Evolutionary conservation across 2,888 invertebrate species (phyloP).

Genomic region (Isoperla grammatica): DNA sequence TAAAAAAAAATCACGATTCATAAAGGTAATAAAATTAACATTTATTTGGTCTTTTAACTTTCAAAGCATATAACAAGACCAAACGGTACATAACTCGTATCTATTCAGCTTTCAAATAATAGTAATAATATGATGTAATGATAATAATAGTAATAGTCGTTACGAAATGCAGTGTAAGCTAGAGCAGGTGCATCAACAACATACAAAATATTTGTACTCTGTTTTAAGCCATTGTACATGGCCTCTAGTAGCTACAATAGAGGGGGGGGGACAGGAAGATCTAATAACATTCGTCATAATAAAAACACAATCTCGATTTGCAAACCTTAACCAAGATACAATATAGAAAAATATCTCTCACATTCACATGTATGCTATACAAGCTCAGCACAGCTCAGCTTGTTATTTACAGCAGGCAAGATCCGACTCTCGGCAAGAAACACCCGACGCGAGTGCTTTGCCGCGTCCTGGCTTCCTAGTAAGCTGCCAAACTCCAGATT

Average conservation of each 20-base stretch:
- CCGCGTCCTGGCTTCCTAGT: too few species aligned
- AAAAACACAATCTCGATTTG: conserved; percentile 18
- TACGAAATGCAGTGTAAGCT: conserved; percentile 14
- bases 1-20: too few species aligned
- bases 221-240: conserved; percentile 7
- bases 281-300: conserved; percentile 18
- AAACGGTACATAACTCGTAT: neutral
- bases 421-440: too few species aligned
- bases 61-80: conserved; percentile 14
- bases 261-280: too few species aligned
- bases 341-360: conserved; percentile 19
- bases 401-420: conserved; percentile 9
- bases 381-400: conserved; percentile 3
- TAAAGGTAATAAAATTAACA: conserved; percentile 1
- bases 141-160: neutral
- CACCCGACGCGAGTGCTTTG: too few species aligned
- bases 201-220: conserved; percentile 19
- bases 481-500: conserved; percentile 13
- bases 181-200: conserved; percentile 7
- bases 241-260: conserved; percentile 1
- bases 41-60: conserved; percentile 15
- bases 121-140: neutral
- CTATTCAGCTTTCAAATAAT: neutral
- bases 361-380: neutral
- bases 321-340: conserved; percentile 18